Base-by-base conservation (phyloP, 2,797 vertebrate species). In the Acanthurus lineatus region DNA sequence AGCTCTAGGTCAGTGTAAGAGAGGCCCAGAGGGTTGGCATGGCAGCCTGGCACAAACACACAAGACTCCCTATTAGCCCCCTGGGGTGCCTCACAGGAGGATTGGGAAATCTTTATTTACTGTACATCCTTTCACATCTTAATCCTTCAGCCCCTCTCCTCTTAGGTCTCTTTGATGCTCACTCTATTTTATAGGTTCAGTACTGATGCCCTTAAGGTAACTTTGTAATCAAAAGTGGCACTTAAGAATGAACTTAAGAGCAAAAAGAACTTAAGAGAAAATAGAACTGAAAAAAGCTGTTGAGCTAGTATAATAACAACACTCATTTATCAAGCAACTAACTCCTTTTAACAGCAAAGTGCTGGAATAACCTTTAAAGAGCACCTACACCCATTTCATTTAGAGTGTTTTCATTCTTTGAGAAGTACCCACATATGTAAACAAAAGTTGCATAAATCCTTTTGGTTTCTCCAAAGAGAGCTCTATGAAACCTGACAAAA, bases 1-100 rank as follows among this genome's bases (percentile, higher is more conserved):
- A 52, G 60, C 73, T 70, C 77, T 75, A 69, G 72, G 73, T 83
- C 72, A 48, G 76, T 80, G 81, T 74, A 47, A 76, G 76, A 79
- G 35, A 65, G 84, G 65, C 87, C 74, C 80, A 1, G 8, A 75
- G 62, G 66, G 93, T 94, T 94, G 93, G 91, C 92, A 93, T 93
- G 92, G 91, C 86, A 93, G 87, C 90, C 84, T 92, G 91, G 91
- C 90, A 90, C 65, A 67, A 61, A 51, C 82, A 40, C 80, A 59
- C 77, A 94, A 89, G 28, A 79, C 87, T 92, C 81, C 77, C 72
- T 15, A 44, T 72, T 57, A 20, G 22, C 65, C 75, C 73, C 86
- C 82, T 3, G 9, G 47, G 28, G 59, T 84, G 73, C 80, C 82
- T 86, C 85, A 20, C 25, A 5, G 70, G 63, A 73, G 35, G 51